Evolutionary conservation across 2,888 invertebrate species (phyloP), one percentile per base, ranked within the genome.

Genomic region (Andrena hattorfiana): DNA sequence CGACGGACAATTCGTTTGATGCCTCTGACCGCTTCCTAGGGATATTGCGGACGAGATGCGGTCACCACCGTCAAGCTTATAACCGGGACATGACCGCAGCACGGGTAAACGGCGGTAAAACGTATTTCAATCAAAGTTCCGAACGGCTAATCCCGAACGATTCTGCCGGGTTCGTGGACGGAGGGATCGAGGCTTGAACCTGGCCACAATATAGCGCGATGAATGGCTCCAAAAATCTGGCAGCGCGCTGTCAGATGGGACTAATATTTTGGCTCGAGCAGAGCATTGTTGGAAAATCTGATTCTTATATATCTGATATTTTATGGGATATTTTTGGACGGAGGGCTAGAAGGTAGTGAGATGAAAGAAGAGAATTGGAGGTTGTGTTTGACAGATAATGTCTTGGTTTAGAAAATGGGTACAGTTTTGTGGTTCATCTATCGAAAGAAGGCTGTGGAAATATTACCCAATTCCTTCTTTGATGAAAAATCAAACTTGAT

Each of bases 91-190:
- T 85, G 85, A 88, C 90, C 87, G 88, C 83, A 85, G 85, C 86
- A 76, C 66, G 77, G 42, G 90, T 90, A 91, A 92, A 92, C 91
- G 91, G 86, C 86, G 87, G 89, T 87, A 89, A 91, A 92, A 92
- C 91, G 91, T 91, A 91, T 92, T 92, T 92, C 92, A 92, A 92
- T 92, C 92, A 92, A 92, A 92, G 89, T 91, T 92, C 85, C 90
- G 80, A 84, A 85, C 85, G 77, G 88, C 88, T 90, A 90, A 90
- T 89, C 90, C 86, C 81, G 49, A 81, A 81, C 69, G 81, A 81
- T 73, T 75, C 77, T 71, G 48, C 68, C 66, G 48, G 66, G 83
- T 70, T 60, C 72, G 71, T 66, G 85, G 78, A 86, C 70, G 77
- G 82, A 77, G 78, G 87, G 84, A 89, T 88, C 87, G 78, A 77